These are phyloP conservation scores for Campylorhamphus procurvoides DNA, from an alignment of 2,113 vertebrate species.

Conservation along the genomic window DNA sequence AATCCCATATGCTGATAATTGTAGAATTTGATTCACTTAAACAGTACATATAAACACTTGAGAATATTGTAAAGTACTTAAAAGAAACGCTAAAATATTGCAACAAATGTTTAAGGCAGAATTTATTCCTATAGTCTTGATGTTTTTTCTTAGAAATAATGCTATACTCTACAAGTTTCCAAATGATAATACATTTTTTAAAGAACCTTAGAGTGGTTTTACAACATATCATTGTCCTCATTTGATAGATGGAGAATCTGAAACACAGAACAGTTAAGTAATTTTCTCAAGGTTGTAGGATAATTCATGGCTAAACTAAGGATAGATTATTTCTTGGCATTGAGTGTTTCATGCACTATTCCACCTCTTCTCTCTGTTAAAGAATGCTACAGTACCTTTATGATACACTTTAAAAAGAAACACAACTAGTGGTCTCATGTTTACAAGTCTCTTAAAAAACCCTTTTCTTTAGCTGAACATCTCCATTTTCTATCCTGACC, in stretches of 20 bases:
- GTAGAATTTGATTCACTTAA: neutral
- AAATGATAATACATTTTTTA: neutral
- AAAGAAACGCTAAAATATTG: slow-evolving; percentile 10
- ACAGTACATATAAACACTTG: slow-evolving; percentile 4
- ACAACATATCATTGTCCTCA: neutral
- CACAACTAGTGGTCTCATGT: neutral
- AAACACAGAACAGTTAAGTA: neutral
- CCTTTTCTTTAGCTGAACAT: neutral
- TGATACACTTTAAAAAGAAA: neutral
- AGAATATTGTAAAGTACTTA: neutral
- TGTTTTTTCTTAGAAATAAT: neutral
- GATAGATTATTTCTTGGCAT: neutral
- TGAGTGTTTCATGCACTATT: neutral
- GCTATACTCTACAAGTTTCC: neutral
- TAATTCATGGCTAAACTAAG: neutral
- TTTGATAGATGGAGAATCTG: neutral
- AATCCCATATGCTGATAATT: neutral
- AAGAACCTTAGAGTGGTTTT: slow-evolving; percentile 4
- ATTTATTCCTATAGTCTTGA: neutral
- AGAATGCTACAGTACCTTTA: neutral
- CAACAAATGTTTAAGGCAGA: neutral
- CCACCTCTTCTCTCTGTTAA: neutral
- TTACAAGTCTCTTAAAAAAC: neutral
- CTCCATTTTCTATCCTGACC: neutral
- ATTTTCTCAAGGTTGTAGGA: neutral